A percentile compares a stretch with the other conserved stretches of the same genome.
Conservation (phyloP, 2,113 vertebrate species). For the Oncorhynchus mykiss region DNA sequence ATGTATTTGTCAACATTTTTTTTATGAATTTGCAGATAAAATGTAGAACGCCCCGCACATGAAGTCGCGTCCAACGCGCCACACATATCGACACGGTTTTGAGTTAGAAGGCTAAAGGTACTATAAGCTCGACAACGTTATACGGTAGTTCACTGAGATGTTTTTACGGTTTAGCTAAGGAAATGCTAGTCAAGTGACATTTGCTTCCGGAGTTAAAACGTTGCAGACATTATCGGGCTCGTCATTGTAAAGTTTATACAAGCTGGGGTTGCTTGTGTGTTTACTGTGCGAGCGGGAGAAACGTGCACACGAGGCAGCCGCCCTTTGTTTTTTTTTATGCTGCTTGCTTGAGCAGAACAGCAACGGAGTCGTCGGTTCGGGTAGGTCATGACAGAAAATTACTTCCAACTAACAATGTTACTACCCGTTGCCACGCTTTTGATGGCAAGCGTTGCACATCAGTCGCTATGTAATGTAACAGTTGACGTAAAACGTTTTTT, state of each 20-base stretch:
- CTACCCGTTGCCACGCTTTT: background rate
- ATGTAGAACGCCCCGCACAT: no score
- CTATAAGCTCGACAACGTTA: no score
- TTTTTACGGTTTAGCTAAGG: background rate
- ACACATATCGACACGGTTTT: no score
- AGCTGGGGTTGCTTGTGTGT: background rate
- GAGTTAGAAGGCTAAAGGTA: background rate
- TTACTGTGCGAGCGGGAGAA: background rate
- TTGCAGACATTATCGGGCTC: slow-evolving; percentile 14
- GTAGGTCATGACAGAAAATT: background rate
- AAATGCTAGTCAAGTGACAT: slow-evolving; percentile 40
- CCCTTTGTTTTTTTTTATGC: background rate
- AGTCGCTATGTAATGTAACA: background rate
- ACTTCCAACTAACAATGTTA: background rate
- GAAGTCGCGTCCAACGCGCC: background rate
- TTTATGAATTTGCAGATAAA: background rate
- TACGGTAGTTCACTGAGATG: background rate
- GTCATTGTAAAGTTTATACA: background rate
- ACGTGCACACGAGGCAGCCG: slow-evolving; percentile 1
- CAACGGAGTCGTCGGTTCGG: background rate
- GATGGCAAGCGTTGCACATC: background rate
- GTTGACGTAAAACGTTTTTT: background rate
- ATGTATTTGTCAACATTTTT: background rate
- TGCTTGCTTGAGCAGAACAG: background rate
- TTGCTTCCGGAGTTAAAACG: slow-evolving; percentile 66